These are phyloP conservation scores for Calameuta idolon DNA, from an alignment of 2,888 invertebrate genomes.

Conservation along the genomic window DNA sequence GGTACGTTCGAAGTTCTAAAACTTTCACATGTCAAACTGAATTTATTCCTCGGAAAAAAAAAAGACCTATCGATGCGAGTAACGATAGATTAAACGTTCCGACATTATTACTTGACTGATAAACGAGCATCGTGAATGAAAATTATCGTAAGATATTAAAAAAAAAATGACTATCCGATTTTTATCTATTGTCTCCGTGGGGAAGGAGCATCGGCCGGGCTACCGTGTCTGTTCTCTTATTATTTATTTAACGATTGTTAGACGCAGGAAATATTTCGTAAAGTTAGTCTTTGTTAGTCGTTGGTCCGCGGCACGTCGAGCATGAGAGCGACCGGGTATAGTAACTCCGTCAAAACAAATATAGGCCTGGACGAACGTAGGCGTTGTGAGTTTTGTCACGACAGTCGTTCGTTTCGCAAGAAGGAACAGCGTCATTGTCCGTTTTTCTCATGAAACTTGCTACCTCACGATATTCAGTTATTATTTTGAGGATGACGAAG, in stretches of 20 bases:
- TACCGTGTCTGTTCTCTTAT: not conserved
- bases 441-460: not conserved
- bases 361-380: constrained; percentile 33
- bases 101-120: not conserved
- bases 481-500: not conserved
- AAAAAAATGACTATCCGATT: not conserved
- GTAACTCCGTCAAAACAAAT: constrained; percentile 39
- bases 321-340: not conserved
- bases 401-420: constrained; percentile 9
- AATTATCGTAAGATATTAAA: not conserved
- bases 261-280: not conserved
- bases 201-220: not conserved
- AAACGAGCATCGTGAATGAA: not conserved
- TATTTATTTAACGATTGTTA: not conserved
- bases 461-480: not conserved
- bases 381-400: constrained; percentile 35
- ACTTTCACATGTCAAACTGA: not conserved
- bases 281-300: constrained; percentile 21
- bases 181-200: not conserved
- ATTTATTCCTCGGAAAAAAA: not conserved
- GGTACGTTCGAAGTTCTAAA: not conserved
- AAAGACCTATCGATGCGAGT: not conserved
- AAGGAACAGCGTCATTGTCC: not conserved
- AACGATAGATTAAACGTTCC: not conserved
- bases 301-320: not conserved